A percentile compares a stretch with the other conserved stretches of the same genome.
Evolutionary conservation across 2,888 invertebrate species (phyloP).

Genomic region (Drosophila monieri): DNA sequence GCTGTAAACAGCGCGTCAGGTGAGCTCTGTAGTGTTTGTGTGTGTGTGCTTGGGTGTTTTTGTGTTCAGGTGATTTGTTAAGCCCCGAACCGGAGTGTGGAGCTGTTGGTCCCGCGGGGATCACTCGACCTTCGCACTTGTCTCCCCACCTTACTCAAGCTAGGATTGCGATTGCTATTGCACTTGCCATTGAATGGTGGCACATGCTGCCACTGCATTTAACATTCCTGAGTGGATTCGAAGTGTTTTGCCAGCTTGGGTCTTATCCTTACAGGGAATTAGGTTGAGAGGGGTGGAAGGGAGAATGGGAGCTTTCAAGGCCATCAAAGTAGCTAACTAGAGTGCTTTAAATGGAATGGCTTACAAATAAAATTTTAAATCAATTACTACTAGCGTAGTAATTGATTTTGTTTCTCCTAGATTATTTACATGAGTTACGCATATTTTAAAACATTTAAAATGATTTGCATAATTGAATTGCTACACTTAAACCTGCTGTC

Average conservation of each 20-base stretch:
- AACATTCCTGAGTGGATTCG: slow-evolving; percentile 36
- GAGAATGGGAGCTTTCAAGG: slow-evolving; percentile 4
- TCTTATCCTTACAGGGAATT: slow-evolving; percentile 10
- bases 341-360: no score
- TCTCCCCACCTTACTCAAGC: slow-evolving; percentile 21
- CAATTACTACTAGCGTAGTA: no score
- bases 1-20: slow-evolving; percentile 68
- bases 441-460: slow-evolving; percentile 6
- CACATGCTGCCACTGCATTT: slow-evolving; percentile 25
- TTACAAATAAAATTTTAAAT: not conserved
- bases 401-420: not conserved
- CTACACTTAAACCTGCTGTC: slow-evolving; percentile 10
- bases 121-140: slow-evolving; percentile 7
- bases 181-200: slow-evolving; percentile 23
- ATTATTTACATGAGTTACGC: slow-evolving; percentile 14
- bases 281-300: not conserved
- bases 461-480: slow-evolving; percentile 34
- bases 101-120: slow-evolving; percentile 26
- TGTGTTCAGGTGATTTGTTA: slow-evolving; percentile 65
- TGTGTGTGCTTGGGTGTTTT: slow-evolving; percentile 17
- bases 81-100: slow-evolving; percentile 66
- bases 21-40: slow-evolving; percentile 19
- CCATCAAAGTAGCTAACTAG: not conserved
- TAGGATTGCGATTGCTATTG: slow-evolving; percentile 14
- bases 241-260: slow-evolving; percentile 15